A percentile compares a stretch with the other conserved stretches of the same genome.
These are phyloP conservation scores for Manis pentadactyla DNA, from an alignment of 2,797 vertebrate species.

Conservation along the genomic window DNA sequence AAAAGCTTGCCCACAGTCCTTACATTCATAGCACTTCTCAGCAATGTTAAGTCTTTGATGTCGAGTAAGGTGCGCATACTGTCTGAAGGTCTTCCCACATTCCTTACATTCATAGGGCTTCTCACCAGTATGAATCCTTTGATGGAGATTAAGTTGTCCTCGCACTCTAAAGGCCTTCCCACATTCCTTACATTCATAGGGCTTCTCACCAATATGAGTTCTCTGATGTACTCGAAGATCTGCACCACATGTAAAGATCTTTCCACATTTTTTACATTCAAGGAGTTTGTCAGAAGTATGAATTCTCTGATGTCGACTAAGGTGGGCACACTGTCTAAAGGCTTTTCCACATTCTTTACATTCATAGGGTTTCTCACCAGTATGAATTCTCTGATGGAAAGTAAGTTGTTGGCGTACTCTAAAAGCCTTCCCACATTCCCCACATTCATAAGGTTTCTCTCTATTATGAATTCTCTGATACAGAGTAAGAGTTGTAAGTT, in stretches of 20 bases:
- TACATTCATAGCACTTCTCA: conserved; percentile 70
- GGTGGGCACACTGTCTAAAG: conserved; percentile 79
- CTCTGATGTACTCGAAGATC: conserved; percentile 77
- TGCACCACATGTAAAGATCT: conserved; percentile 72
- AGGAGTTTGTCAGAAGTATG: conserved; percentile 77
- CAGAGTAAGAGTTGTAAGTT: conserved; percentile 6
- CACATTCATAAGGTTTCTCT: conserved; percentile 77
- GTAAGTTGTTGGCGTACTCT: conserved; percentile 77
- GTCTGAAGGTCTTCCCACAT: conserved; percentile 79
- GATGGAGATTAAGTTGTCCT: conserved; percentile 68
- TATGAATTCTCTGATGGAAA: conserved; percentile 81
- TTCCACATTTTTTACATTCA: conserved; percentile 76
- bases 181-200: conserved; percentile 72
- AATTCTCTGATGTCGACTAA: conserved; percentile 78
- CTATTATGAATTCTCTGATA: conserved; percentile 63
- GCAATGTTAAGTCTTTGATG: conserved; percentile 73
- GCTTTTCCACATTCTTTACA: conserved; percentile 78
- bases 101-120: conserved; percentile 78
- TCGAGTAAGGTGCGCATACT: conserved; percentile 75
- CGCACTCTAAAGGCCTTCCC: conserved; percentile 73
- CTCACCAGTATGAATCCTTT: conserved; percentile 74
- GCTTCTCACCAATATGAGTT: conserved; percentile 75
- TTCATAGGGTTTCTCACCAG: conserved; percentile 77
- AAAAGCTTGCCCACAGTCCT: conserved; percentile 80
- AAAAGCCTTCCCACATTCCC: conserved; percentile 77